Conservation (phyloP, 2,797 vertebrate genomes). For the Kryptolebias ocellatus region DNA sequence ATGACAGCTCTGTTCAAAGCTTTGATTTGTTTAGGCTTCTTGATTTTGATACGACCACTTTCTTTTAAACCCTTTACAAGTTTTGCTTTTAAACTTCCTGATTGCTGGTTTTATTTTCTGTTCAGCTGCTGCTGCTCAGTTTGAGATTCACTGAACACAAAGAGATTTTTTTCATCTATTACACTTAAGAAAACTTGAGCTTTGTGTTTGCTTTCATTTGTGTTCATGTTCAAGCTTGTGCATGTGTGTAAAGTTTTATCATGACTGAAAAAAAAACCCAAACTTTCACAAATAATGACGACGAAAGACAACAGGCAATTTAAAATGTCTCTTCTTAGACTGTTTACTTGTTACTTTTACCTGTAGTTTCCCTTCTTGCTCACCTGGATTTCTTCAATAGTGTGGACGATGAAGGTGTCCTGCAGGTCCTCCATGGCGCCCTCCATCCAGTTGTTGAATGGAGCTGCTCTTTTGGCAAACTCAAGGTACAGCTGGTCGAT, state of each 20-base stretch:
- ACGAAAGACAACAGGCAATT: too few species aligned
- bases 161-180: too few species aligned
- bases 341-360: not conserved
- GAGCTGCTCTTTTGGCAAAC: constrained; percentile 96
- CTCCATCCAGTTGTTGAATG: constrained; percentile 99
- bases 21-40: too few species aligned
- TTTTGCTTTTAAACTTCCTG: too few species aligned
- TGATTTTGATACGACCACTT: too few species aligned
- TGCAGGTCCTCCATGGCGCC: constrained; percentile 99
- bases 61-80: too few species aligned
- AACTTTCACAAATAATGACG: too few species aligned
- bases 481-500: constrained; percentile 97
- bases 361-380: not conserved
- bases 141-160: not conserved
- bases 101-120: too few species aligned
- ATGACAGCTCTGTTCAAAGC: too few species aligned
- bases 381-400: constrained; percentile 98
- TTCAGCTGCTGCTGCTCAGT: not conserved
- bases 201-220: not conserved
- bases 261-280: too few species aligned
- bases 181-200: not conserved
- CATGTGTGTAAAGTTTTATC: too few species aligned
- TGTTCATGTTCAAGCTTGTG: not conserved
- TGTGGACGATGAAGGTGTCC: constrained; percentile 98
- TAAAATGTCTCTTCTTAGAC: not conserved